Conservation (phyloP, 1,140 invertebrate genomes). For the Drosophila ogumai region DNA sequence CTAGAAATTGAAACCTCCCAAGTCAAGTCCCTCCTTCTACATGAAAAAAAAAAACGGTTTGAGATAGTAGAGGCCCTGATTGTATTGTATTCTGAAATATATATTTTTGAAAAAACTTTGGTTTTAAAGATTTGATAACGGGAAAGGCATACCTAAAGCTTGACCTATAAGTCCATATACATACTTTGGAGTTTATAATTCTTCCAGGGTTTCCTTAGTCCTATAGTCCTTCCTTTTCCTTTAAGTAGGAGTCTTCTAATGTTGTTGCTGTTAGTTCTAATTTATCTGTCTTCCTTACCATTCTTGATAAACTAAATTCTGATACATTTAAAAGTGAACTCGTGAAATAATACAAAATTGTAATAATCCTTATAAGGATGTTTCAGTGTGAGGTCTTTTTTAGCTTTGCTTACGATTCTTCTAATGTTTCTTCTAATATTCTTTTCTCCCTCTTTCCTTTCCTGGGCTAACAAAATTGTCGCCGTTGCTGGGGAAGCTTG, state of each 20-base stretch:
- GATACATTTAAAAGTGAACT: not conserved
- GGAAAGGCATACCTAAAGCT: no score
- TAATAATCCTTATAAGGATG: not conserved
- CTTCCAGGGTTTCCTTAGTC: not conserved
- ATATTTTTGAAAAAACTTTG: not conserved
- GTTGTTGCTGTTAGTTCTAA: no score
- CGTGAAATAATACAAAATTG: not conserved
- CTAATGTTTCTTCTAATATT: conserved; percentile 71
- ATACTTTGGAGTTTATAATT: not conserved
- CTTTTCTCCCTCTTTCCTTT: conserved; percentile 50
- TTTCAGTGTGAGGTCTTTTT: not conserved
- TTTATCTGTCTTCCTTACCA: no score
- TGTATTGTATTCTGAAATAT: not conserved
- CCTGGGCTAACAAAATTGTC: conserved; percentile 23
- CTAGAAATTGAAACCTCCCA: conserved; percentile 36
- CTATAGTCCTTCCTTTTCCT: no score
- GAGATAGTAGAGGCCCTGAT: not conserved
- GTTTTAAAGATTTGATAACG: no score
- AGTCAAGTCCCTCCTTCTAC: conserved; percentile 32
- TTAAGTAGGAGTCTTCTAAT: no score
- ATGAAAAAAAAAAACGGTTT: not conserved
- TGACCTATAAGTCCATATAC: no score
- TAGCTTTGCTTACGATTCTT: conserved; percentile 57
- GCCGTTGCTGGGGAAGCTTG: conserved; percentile 9
- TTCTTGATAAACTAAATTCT: no score